A percentile compares a stretch with the other conserved stretches of the same genome.
phyloP scores from a whole-genome alignment of 2,797 vertebrate species.

The Hemitrygon akajei region DNA sequence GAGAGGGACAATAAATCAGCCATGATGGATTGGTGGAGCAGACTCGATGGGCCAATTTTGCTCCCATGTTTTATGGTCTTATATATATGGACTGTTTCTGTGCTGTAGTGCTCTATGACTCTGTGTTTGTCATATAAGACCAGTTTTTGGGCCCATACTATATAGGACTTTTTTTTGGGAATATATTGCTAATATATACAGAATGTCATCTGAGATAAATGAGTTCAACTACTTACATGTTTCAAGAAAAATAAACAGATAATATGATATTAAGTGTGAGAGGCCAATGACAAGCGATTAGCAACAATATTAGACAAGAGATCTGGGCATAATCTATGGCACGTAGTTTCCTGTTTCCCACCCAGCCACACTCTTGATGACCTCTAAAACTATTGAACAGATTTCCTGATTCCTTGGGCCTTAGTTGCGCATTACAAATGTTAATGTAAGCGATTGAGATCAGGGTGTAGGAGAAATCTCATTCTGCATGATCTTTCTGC shows the following conservation, averaged over 20 bases:
- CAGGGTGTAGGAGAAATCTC: neutral
- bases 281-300: neutral
- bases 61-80: no score
- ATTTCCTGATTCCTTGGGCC: neutral
- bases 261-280: neutral
- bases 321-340: neutral
- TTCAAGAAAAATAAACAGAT: neutral
- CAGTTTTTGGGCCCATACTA: neutral
- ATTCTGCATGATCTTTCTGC: neutral
- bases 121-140: neutral
- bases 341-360: neutral
- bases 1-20: no score
- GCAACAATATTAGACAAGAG: neutral
- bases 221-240: neutral
- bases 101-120: no score
- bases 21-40: no score
- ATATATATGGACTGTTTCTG: no score
- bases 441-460: neutral
- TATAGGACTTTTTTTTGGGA: neutral
- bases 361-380: neutral
- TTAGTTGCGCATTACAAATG: neutral
- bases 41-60: no score
- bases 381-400: neutral
- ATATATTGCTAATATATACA: neutral
- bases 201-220: neutral